Evolutionary conservation across 2,113 vertebrate genomes (phyloP), one percentile per base, ranked within the genome.

Genomic region (Hystrix cristata): DNA sequence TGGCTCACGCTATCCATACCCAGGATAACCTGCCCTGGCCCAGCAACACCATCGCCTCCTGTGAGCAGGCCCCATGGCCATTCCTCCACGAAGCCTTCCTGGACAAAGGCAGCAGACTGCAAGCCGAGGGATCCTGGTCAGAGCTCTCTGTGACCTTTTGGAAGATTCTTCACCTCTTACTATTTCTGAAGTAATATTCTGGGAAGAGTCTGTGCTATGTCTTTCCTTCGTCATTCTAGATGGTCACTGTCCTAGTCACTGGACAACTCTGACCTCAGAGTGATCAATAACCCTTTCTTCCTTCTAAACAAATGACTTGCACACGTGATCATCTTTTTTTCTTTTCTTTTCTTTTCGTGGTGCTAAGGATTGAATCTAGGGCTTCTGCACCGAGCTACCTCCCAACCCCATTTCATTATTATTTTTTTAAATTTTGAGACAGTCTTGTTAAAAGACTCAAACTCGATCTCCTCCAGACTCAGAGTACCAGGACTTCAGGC

Each of bases 221-320:
- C n/a, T 64, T 21, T 3, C 31, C 59, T 67, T 23, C 55, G 19
- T 34, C 14, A n/a, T 43, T 1, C 4, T 65, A 0, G 0, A 7
- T 11, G n/a, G 9, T 55, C 53, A 15, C 1, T 43, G 0, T 16
- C 23, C 8, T 46, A 29, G 7, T 23, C 46, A 25, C n/a, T 4
- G 7, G 29, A 10, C 34, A 51, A 5, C 8, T 5, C 8, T 18
- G 1, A 2, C 1, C 2, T 13, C 4, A 21, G 43, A 5, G 0
- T 2, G 3, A 51, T 7, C 1, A 11, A 11, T 7, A 51, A 19
- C n/a, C 46, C 8, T 74, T 55, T 69, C 51, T 62, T 87, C 53
- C 43, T 64, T 14, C n/a, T 34, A 62, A 79, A 93, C 43, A 29
- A 23, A 55, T 31, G 46, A 15, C 38, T 48, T 25, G 2, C 27